Conservation (phyloP, 2,113 vertebrate species). For the pig (Sus scrofa) region DNA sequence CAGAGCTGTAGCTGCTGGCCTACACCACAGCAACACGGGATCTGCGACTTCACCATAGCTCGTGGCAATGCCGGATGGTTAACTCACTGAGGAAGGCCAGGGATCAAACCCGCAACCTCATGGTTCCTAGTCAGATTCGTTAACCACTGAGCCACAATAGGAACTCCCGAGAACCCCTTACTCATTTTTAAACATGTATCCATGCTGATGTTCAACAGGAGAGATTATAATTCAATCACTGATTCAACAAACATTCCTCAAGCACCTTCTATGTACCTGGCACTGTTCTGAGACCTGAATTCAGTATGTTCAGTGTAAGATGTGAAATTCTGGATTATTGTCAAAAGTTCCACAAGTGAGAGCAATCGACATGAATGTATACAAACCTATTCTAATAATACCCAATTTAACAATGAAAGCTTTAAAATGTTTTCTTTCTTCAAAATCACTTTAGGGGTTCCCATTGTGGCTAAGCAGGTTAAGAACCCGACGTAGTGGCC, state of each 20-base stretch:
- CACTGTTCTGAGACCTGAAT: background rate
- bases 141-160: too few relatives aligned
- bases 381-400: background rate
- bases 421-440: slow-evolving; percentile 23
- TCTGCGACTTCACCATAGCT: too few relatives aligned
- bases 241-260: background rate
- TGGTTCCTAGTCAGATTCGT: too few relatives aligned
- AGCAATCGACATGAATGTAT: background rate
- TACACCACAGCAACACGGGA: too few relatives aligned
- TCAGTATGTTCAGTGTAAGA: background rate
- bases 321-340: background rate
- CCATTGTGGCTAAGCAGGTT: too few relatives aligned
- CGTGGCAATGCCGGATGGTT: too few relatives aligned
- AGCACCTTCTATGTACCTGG: background rate
- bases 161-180: background rate
- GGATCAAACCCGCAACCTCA: too few relatives aligned
- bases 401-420: background rate
- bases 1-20: too few relatives aligned
- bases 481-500: too few relatives aligned
- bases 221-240: slow-evolving; percentile 5
- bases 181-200: background rate
- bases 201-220: background rate
- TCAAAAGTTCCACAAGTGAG: background rate
- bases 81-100: too few relatives aligned
- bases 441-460: background rate